phyloP scores from a whole-genome alignment of 2,888 invertebrate species.

The Andrena flavipes region DNA sequence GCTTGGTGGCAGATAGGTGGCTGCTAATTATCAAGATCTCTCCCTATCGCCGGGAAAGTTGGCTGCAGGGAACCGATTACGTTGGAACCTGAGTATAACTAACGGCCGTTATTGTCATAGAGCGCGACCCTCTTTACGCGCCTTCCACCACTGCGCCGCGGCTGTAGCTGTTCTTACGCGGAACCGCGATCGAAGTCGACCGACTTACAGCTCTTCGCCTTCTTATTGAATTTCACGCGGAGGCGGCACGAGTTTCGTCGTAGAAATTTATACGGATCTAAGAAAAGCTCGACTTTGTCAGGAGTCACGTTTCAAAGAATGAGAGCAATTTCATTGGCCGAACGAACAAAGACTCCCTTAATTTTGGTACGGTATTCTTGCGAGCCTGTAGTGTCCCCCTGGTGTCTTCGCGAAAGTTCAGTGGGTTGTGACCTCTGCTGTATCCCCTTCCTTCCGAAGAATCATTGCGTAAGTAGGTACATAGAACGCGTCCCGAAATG shows the following conservation, averaged over 20 bases:
- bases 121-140: conserved; percentile 44
- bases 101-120: conserved; percentile 70
- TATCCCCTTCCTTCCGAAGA: no score
- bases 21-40: conserved; percentile 77
- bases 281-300: no score
- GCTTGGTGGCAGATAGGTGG: conserved; percentile 60
- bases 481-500: neutral
- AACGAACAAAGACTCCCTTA: no score
- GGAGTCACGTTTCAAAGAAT: no score
- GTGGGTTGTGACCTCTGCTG: no score
- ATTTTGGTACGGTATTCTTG: no score
- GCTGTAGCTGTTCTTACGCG: conserved; percentile 33
- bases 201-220: conserved; percentile 5
- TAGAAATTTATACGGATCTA: no score
- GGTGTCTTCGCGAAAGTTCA: no score
- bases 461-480: no score
- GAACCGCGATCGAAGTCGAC: conserved; percentile 28
- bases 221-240: conserved; percentile 5
- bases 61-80: conserved; percentile 75
- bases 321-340: no score
- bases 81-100: conserved; percentile 70
- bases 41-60: conserved; percentile 73
- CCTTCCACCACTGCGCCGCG: conserved; percentile 14
- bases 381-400: no score
- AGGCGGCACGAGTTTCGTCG: neutral